phyloP scores from a whole-genome alignment of 2,888 invertebrate species.

The Euphydryas editha region DNA sequence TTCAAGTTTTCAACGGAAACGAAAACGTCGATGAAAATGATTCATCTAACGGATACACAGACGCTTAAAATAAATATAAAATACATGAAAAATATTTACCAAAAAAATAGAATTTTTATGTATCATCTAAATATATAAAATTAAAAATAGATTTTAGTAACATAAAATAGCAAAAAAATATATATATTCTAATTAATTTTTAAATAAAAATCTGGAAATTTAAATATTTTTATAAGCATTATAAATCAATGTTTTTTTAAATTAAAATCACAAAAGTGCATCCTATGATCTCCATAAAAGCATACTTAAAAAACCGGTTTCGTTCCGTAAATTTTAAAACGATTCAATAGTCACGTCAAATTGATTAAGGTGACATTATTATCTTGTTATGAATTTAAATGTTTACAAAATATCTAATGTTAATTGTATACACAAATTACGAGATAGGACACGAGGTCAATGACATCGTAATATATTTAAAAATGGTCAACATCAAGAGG shows the following conservation, averaged over 20 bases:
- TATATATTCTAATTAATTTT: slow-evolving; percentile 25
- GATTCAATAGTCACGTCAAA: slow-evolving; percentile 42
- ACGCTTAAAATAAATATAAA: neutral
- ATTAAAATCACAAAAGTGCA: slow-evolving; percentile 51
- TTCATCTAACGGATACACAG: slow-evolving; percentile 10
- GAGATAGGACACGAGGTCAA: slow-evolving; percentile 14
- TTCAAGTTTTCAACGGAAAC: slow-evolving; percentile 22
- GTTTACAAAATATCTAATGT: slow-evolving; percentile 9
- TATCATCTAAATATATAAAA: neutral
- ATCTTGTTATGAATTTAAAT: slow-evolving; percentile 18
- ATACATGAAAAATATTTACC: neutral
- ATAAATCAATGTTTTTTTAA: slow-evolving; percentile 41
- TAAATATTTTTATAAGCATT: slow-evolving; percentile 37
- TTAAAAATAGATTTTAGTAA: neutral
- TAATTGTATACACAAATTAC: neutral
- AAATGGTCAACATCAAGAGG: neutral
- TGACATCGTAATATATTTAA: slow-evolving; percentile 5
- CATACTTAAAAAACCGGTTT: slow-evolving; percentile 41
- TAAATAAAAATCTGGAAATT: slow-evolving; percentile 27
- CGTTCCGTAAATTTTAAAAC: slow-evolving; percentile 36
- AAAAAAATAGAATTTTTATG: neutral
- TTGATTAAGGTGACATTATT: slow-evolving; percentile 44
- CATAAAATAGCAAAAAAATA: neutral
- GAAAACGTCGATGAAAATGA: slow-evolving; percentile 23
- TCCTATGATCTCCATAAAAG: slow-evolving; percentile 47